Base-by-base conservation (phyloP, 2,797 vertebrate genomes). In the Eulemur rubriventer region DNA sequence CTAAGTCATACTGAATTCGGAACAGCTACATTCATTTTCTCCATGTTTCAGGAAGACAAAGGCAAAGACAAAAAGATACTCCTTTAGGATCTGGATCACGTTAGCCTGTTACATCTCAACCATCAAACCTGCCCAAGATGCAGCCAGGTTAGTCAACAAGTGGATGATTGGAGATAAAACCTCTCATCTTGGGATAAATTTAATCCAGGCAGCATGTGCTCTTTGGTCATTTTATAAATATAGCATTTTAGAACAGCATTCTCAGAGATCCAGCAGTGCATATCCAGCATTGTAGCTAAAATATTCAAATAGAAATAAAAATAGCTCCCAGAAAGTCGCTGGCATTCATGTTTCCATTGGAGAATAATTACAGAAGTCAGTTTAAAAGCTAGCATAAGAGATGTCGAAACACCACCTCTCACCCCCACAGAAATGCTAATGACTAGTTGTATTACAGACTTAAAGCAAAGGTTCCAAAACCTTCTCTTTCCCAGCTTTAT, bases 221-320 rank as follows among this genome's bases (percentile, higher is more conserved):
- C 80, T 97, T 95, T 95, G 95, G 96, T 96, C 94, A 97, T 94
- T 97, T 96, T 81, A 81, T 86, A 97, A 95, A 97, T 83, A 83
- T 80, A 96, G 90, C 76, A 88, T 89, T 96, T 92, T 75, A 69
- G 41, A 97, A 85, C 22, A 93, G 46, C 67, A 41, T 95, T 86
- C 85, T 92, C 79, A 82, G 79, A 86, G 75, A 89, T 70, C 75
- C 91, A 97, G 87, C 89, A 84, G 79, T 65, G 70, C 70, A 63
- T 93, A 94, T 93, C 91, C 38, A 97, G 41, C 52, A 65, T 59
- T 84, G 65, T 46, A 95, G 91, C 80, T 96, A 96, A 97, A 96
- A 97, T 97, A 97, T 96, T 97, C 91, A 96, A 94, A 96, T 63
- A 87, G 76, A 95, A 91, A 96, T 87, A 93, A 91, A 84, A 96